phyloP scores from a whole-genome alignment of 2,888 invertebrate species.

The Drosophila eohydei region DNA sequence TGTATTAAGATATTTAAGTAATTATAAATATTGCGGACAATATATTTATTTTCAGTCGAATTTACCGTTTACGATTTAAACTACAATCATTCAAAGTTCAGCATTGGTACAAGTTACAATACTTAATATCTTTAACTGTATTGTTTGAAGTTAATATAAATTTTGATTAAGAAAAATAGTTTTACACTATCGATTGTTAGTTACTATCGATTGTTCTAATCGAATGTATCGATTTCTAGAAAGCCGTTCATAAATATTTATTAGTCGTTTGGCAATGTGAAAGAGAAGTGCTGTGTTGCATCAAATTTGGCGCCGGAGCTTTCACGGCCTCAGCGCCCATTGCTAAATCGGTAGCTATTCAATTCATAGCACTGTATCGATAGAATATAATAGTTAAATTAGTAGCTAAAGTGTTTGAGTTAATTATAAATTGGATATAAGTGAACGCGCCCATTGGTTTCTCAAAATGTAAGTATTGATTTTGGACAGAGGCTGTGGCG shows the following conservation, averaged over 20 bases:
- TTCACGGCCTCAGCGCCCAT: slow-evolving; percentile 55
- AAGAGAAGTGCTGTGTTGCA: slow-evolving; percentile 42
- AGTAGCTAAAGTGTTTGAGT: slow-evolving; percentile 16
- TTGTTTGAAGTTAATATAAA: neutral
- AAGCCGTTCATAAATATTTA: slow-evolving; percentile 47
- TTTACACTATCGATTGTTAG: slow-evolving; percentile 4
- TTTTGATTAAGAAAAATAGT: neutral
- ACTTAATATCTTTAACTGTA: too few relatives aligned
- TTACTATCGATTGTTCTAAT: slow-evolving; percentile 19
- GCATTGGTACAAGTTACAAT: too few relatives aligned
- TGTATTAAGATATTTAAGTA: neutral
- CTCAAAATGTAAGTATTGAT: slow-evolving; percentile 70
- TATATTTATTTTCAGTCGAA: neutral
- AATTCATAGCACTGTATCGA: slow-evolving; percentile 28
- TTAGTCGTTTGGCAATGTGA: slow-evolving; percentile 50
- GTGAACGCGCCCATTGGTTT: slow-evolving; percentile 19
- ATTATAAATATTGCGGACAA: neutral
- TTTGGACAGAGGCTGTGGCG: slow-evolving; percentile 60
- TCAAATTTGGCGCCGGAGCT: slow-evolving; percentile 58
- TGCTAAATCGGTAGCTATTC: slow-evolving; percentile 51
- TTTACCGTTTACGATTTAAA: too few relatives aligned
- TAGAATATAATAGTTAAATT: slow-evolving; percentile 18
- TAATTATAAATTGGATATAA: slow-evolving; percentile 16
- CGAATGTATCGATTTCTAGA: slow-evolving; percentile 22
- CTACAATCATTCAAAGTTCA: neutral